A percentile compares a stretch with the other conserved stretches of the same genome.
Evolutionary conservation across 2,113 vertebrate genomes (phyloP).

Genomic region (Gadus chalcogrammus): DNA sequence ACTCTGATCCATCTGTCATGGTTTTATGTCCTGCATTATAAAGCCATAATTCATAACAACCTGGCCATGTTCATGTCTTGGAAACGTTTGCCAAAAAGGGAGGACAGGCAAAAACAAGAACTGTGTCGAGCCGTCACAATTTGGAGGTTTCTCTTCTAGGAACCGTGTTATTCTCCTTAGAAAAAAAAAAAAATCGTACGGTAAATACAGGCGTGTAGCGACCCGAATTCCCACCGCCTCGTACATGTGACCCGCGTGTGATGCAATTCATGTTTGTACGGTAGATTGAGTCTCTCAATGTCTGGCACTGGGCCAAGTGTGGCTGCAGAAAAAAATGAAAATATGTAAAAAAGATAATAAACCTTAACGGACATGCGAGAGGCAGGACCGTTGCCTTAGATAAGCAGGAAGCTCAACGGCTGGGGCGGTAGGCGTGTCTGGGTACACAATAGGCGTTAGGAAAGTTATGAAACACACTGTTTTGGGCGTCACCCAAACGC

Average conservation of each 20-base stretch:
- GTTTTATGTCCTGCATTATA: no score
- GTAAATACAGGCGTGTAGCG: conserved; percentile 45
- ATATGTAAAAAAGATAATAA: background rate
- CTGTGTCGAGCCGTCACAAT: conserved; percentile 29
- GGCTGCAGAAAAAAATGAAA: conserved; percentile 33
- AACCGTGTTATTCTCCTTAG: conserved; percentile 30
- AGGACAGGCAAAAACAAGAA: background rate
- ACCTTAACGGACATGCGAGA: conserved; percentile 30
- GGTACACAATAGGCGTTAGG: background rate
- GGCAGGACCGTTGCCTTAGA: conserved; percentile 58
- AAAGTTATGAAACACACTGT: no score
- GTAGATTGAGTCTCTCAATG: conserved; percentile 44
- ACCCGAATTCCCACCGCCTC: conserved; percentile 35
- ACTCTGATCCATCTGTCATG: no score
- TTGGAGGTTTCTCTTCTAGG: conserved; percentile 32
- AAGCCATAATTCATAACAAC: no score
- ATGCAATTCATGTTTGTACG: conserved; percentile 46
- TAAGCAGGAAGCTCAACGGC: conserved; percentile 47
- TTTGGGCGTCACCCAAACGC: no score
- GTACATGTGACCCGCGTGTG: conserved; percentile 37
- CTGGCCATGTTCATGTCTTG: no score
- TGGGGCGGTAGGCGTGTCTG: conserved; percentile 22
- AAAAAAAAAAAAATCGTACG: conserved; percentile 8
- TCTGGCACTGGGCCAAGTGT: conserved; percentile 55
- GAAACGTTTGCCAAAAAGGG: no score